phyloP scores from a whole-genome alignment of 92 coral and sea anemone species.

The Virgularia gustaviana region DNA sequence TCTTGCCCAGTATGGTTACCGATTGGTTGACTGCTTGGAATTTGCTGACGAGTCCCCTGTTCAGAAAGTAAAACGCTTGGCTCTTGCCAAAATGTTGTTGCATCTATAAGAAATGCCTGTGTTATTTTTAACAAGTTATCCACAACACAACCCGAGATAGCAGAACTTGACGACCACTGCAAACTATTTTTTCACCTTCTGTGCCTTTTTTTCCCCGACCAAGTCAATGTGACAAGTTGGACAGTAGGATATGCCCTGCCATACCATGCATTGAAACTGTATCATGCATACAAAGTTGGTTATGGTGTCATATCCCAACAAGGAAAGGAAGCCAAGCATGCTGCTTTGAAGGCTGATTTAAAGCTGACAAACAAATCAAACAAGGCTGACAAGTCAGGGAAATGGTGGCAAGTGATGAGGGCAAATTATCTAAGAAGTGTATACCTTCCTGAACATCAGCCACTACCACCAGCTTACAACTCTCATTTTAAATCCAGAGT shows the following conservation, averaged over 20 bases:
- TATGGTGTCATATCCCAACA: conserved; percentile 50
- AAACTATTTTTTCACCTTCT: conserved; percentile 53
- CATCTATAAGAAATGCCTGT: conserved; percentile 25
- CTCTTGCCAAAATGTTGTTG: conserved; percentile 20
- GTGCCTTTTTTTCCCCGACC: conserved; percentile 51
- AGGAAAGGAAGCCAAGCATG: conserved; percentile 56
- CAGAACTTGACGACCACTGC: conserved; percentile 54
- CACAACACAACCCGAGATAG: conserved; percentile 37
- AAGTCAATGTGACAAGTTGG: conserved; percentile 52
- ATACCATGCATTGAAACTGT: conserved; percentile 49
- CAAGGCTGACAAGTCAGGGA: conserved; percentile 47
- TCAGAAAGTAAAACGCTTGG: conserved; percentile 12
- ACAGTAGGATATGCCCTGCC: conserved; percentile 60
- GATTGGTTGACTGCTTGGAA: conserved; percentile 20
- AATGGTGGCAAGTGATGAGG: conserved; percentile 56
- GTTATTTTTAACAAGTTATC: conserved; percentile 48
- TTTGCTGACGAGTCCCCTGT: conserved; percentile 17
- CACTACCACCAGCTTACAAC: conserved; percentile 47
- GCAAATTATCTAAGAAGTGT: conserved; percentile 55
- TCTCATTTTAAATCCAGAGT: conserved; percentile 54
- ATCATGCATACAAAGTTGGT: conserved; percentile 12
- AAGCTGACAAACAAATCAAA: conserved; percentile 49
- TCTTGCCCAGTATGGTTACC: conserved; percentile 10
- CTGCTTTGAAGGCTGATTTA: conserved; percentile 48
- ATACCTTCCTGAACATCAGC: conserved; percentile 50